Conservation (phyloP, 2,113 vertebrate species). For the Nibea albiflora region DNA sequence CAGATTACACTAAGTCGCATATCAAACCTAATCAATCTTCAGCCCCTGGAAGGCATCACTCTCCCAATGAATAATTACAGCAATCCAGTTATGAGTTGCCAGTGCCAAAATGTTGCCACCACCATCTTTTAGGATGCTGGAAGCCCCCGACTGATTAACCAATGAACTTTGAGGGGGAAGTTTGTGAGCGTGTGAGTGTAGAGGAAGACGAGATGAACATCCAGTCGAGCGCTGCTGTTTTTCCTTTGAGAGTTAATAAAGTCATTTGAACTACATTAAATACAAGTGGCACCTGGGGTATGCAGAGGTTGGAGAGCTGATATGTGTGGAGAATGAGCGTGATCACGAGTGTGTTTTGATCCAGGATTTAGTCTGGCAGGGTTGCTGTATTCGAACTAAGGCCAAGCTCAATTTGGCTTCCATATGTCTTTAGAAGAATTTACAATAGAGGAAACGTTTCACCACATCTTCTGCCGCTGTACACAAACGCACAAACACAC, state of each 20-base stretch:
- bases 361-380: conserved; percentile 65
- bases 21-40: conserved; percentile 85
- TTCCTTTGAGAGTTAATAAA: conserved; percentile 47
- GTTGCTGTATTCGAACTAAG: conserved; percentile 51
- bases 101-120: conserved; percentile 81
- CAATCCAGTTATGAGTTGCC: conserved; percentile 75
- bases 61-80: conserved; percentile 84
- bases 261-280: conserved; percentile 52
- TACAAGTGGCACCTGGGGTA: conserved; percentile 48
- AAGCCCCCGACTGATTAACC: conserved; percentile 58
- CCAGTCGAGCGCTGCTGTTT: conserved; percentile 18
- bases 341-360: conserved; percentile 52
- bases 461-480: conserved; percentile 37
- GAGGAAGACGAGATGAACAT: conserved; percentile 11
- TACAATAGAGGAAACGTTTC: conserved; percentile 43
- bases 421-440: conserved; percentile 40
- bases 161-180: conserved; percentile 64
- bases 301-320: conserved; percentile 41
- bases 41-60: conserved; percentile 84
- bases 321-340: conserved; percentile 47
- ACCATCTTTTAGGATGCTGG: conserved; percentile 69
- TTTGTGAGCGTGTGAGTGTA: conserved; percentile 13
- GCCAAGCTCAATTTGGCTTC: conserved; percentile 72
- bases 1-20: conserved; percentile 83
- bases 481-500: conserved; percentile 8